Base-by-base conservation (phyloP, 2,888 invertebrate species). In the Drosophila barbarae region DNA sequence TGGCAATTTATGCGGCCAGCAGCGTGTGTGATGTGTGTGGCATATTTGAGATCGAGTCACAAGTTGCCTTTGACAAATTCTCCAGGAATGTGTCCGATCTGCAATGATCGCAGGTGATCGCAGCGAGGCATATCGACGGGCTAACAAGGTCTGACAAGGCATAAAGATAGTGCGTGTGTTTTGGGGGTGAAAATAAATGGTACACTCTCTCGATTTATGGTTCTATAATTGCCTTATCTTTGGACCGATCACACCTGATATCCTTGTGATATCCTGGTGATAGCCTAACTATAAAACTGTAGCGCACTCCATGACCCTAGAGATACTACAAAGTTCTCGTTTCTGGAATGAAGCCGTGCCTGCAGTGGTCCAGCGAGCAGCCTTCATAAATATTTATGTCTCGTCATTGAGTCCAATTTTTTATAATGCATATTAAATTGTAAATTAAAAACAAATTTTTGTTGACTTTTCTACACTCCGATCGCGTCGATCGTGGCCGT, bases 61-160 rank as follows among this genome's bases (percentile, higher is more conserved):
- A 69, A 72, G 74, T 79, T 72, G 73, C 55, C 73, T 77, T 86
- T 84, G 86, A 87, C 86, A 87, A 87, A 86, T 86, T 86, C 84
- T 73, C 72, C 56, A 72, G 26, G 73, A 86, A 83, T 77, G 78
- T 77, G 73, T 71, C 75, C 28, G 32, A 47, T 47, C 46, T 47
- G 13, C 35, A 8, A 57, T 10, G 39, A 23, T 36, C 18, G 18
- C 18, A 47, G 66, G 54, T 18, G 53, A 65, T 36, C n/a, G 30
- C 18, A 36, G 18, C 9, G 68, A 50, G 73, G 73, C 58, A 77
- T 79, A 56, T 54, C 28, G n/a, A n/a, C 61, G 49, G n/a, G 8
- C 30, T 52, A 56, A 52, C 23, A 5, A 36, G 21, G 13, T 39
- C 38, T 53, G 23, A 32, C 38, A 39, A 12, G 53, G 30, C 6